These are phyloP conservation scores for Saxidomus purpurata DNA, from an alignment of 1,140 invertebrate genomes.

Conservation along the genomic window DNA sequence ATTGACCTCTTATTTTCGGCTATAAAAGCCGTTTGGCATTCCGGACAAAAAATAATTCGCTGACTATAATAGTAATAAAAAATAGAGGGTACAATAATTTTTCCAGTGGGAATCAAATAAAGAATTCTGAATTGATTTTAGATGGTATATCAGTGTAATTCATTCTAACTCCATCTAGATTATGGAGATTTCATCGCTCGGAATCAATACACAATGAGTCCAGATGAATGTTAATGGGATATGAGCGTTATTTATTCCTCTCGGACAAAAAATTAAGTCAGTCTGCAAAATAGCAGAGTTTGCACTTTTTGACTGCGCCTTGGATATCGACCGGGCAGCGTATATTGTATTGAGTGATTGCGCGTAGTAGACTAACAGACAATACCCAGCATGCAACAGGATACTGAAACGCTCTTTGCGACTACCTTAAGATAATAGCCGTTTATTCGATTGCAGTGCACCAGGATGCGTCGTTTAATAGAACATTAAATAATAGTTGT, in stretches of 20 bases:
- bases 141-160: constrained; percentile 32
- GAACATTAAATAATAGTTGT: neutral
- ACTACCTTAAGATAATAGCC: neutral
- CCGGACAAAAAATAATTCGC: neutral
- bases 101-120: constrained; percentile 26
- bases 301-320: constrained; percentile 15
- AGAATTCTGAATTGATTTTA: constrained; percentile 31
- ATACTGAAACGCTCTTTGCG: neutral
- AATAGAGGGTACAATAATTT: neutral
- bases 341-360: neutral
- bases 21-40: neutral
- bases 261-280: neutral
- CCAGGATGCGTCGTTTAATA: neutral
- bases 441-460: neutral
- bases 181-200: constrained; percentile 29
- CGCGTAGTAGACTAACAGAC: neutral
- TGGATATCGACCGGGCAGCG: neutral
- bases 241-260: constrained; percentile 11
- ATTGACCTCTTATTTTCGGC: neutral
- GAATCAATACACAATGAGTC: constrained; percentile 22
- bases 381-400: neutral
- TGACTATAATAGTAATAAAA: constrained; percentile 6
- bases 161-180: constrained; percentile 7
- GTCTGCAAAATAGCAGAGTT: neutral
- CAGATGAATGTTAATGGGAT: neutral